phyloP scores from a whole-genome alignment of 2,888 invertebrate genomes.

The Heliconius erato region DNA sequence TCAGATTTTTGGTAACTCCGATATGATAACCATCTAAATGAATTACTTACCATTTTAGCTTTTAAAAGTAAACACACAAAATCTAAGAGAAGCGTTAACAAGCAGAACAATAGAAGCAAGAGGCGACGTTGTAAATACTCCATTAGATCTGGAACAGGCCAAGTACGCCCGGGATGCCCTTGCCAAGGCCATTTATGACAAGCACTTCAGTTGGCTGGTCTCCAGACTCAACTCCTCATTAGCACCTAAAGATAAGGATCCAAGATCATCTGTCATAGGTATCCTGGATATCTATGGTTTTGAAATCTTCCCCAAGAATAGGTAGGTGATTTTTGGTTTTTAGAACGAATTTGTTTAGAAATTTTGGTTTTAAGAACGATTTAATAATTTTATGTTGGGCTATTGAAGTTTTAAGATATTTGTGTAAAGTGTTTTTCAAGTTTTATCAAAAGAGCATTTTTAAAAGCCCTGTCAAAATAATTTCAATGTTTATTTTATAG shows the following conservation, averaged over 20 bases:
- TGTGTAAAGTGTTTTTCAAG: no score
- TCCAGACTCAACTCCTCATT: slow-evolving; percentile 91
- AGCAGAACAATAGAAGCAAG: slow-evolving; percentile 95
- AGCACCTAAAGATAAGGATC: slow-evolving; percentile 85
- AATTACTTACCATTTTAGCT: slow-evolving; percentile 80
- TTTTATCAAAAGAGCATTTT: no score
- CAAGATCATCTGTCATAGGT: slow-evolving; percentile 91
- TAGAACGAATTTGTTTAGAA: neutral
- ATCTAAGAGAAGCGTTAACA: slow-evolving; percentile 90
- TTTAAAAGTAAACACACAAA: slow-evolving; percentile 88
- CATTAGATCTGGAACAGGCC: slow-evolving; percentile 92
- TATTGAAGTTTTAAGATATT: no score
- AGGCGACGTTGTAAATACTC: slow-evolving; percentile 93
- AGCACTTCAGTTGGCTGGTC: slow-evolving; percentile 96
- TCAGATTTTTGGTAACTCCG: no score
- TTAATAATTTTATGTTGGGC: no score
- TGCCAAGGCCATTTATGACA: slow-evolving; percentile 96
- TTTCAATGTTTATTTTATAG: no score
- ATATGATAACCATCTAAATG: no score
- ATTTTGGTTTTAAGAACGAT: no score
- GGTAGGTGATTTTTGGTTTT: slow-evolving; percentile 75
- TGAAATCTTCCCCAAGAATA: slow-evolving; percentile 96
- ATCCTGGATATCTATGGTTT: slow-evolving; percentile 98
- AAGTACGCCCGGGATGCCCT: slow-evolving; percentile 95
- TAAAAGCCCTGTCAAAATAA: no score